A percentile compares a stretch with the other conserved stretches of the same genome.
These are phyloP conservation scores for Dicentrarchus labrax DNA, from an alignment of 2,113 vertebrate genomes.

Conservation along the genomic window DNA sequence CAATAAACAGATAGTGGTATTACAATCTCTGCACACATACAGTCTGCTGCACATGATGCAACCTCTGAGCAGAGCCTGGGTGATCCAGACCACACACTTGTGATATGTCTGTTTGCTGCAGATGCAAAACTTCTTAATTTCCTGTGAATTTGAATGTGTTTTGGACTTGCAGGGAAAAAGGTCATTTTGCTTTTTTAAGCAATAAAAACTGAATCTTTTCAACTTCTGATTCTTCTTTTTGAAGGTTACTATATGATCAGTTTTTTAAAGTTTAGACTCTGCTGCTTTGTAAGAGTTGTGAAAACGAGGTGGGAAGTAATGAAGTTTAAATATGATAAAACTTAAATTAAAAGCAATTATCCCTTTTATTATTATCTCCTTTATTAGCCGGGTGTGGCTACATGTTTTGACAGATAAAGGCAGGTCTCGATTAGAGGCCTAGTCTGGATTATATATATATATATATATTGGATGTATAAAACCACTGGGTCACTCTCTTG, in stretches of 20 bases:
- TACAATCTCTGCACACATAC: slow-evolving; percentile 37
- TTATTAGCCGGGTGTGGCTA: too few relatives aligned
- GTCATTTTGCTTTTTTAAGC: slow-evolving; percentile 8
- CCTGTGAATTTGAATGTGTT: slow-evolving; percentile 25
- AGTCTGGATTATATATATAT: too few relatives aligned
- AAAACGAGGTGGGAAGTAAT: background rate
- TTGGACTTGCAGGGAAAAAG: slow-evolving; percentile 6
- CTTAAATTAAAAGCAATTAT: too few relatives aligned
- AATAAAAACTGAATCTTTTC: slow-evolving; percentile 32
- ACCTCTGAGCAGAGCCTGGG: slow-evolving; percentile 50
- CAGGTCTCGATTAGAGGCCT: too few relatives aligned
- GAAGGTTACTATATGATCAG: background rate
- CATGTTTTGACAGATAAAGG: too few relatives aligned
- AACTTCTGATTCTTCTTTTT: slow-evolving; percentile 20
- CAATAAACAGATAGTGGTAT: slow-evolving; percentile 54
- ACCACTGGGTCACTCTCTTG: too few relatives aligned
- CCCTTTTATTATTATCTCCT: too few relatives aligned
- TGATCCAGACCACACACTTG: slow-evolving; percentile 43
- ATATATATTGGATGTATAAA: too few relatives aligned
- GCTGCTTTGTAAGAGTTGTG: background rate
- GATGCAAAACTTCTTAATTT: slow-evolving; percentile 30
- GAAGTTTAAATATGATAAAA: too few relatives aligned
- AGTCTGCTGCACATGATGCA: slow-evolving; percentile 60
- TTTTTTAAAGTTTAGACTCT: background rate
- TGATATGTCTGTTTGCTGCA: slow-evolving; percentile 26